phyloP scores from a whole-genome alignment of 2,888 invertebrate genomes.

The Microdon myrmicae region DNA sequence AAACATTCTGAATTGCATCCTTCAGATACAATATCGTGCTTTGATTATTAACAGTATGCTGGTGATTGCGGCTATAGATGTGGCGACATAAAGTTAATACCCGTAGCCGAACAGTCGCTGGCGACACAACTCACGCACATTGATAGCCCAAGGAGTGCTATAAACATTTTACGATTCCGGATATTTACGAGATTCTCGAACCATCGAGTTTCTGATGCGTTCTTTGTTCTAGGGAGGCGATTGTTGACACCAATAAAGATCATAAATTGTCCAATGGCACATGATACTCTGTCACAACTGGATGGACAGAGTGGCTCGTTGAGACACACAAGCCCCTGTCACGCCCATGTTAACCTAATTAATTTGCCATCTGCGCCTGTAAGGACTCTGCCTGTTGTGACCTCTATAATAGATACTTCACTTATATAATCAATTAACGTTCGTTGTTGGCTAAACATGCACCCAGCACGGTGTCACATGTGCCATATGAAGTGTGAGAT shows the following conservation, averaged over 20 bases:
- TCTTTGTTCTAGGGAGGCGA: conserved; percentile 18
- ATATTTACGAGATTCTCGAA: conserved; percentile 11
- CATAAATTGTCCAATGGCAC: conserved; percentile 33
- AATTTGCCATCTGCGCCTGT: conserved; percentile 48
- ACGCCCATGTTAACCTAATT: conserved; percentile 50
- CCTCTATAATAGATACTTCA: no score
- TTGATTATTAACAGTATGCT: conserved; percentile 27
- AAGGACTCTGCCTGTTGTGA: no score
- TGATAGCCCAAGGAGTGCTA: conserved; percentile 12
- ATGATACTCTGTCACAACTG: conserved; percentile 20
- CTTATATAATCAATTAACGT: conserved; percentile 46
- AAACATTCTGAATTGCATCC: conserved; percentile 15
- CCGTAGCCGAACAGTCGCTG: no score
- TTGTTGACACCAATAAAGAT: conserved; percentile 27
- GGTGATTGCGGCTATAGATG: conserved; percentile 13
- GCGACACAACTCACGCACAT: conserved; percentile 14
- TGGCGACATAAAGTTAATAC: conserved; percentile 16
- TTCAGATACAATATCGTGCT: conserved; percentile 28
- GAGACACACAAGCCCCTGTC: conserved; percentile 19
- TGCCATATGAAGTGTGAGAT: conserved; percentile 38
- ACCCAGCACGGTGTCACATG: conserved; percentile 16
- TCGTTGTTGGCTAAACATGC: conserved; percentile 19
- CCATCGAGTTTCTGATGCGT: conserved; percentile 12
- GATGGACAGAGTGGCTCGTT: neutral
- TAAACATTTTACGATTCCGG: conserved; percentile 32